Evolutionary conservation across 2,888 invertebrate species (phyloP).

Genomic region (Lagria hirta): DNA sequence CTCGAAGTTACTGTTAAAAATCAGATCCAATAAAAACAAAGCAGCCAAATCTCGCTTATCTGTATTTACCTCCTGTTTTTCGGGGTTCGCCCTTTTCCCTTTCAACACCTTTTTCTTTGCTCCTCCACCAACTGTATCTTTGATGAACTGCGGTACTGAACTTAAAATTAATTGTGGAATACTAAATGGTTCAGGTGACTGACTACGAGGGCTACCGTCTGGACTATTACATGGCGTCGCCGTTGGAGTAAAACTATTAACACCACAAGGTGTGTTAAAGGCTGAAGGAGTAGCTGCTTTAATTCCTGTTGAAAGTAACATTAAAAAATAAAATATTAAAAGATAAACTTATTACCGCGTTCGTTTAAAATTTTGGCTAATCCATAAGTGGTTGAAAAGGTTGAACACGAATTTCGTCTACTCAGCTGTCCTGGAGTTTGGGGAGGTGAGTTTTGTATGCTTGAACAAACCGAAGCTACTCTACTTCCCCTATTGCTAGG

Average conservation of each 20-base stretch:
- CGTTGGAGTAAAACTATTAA: constrained; percentile 72
- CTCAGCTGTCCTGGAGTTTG: constrained; percentile 60
- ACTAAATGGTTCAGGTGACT: constrained; percentile 60
- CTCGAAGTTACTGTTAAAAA: constrained; percentile 1
- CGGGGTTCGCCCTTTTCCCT: constrained; percentile 27
- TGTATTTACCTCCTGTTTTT: constrained; percentile 38
- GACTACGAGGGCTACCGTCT: constrained; percentile 63
- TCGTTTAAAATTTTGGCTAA: constrained; percentile 77
- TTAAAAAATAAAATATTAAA: constrained; percentile 3
- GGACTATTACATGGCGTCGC: constrained; percentile 89
- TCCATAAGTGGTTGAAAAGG: constrained; percentile 72
- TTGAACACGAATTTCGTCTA: constrained; percentile 77
- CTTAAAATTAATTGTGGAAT: constrained; percentile 61
- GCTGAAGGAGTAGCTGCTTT: constrained; percentile 72
- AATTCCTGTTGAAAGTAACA: constrained; percentile 57
- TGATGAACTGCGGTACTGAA: constrained; percentile 67
- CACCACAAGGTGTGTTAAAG: constrained; percentile 64
- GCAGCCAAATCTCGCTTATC: neutral
- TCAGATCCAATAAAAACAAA: constrained; percentile 3
- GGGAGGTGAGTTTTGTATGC: constrained; percentile 55
- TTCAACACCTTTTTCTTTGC: constrained; percentile 44
- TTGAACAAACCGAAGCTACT: constrained; percentile 67
- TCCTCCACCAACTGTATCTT: constrained; percentile 61
- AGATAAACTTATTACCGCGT: constrained; percentile 52
- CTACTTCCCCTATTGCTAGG: constrained; percentile 63